phyloP scores from a whole-genome alignment of 2,797 vertebrate genomes.

The Smutsia temminckii region DNA sequence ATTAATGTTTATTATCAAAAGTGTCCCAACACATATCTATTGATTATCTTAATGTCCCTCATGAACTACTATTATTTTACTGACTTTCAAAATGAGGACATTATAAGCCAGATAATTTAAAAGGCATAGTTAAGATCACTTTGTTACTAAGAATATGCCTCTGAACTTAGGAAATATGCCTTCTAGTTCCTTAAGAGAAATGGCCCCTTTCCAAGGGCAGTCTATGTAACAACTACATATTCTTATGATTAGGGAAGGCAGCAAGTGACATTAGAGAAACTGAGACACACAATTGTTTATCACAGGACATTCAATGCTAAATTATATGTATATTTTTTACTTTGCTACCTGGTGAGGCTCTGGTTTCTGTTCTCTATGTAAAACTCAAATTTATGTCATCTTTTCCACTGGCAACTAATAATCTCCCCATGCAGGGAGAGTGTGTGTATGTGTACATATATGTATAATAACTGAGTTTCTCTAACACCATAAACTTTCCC shows the following conservation, averaged over 20 bases:
- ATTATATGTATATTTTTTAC: not conserved
- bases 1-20: not conserved
- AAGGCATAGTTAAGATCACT: not conserved
- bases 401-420: not conserved
- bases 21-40: not conserved
- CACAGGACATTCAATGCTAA: not conserved
- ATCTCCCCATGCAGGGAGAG: not conserved
- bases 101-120: not conserved
- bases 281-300: not conserved
- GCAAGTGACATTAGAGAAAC: not conserved
- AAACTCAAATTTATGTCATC: not conserved
- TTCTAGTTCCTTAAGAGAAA: not conserved
- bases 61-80: not conserved
- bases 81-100: not conserved
- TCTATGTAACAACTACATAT: not conserved
- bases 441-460: not conserved
- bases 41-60: not conserved
- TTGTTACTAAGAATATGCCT: not conserved
- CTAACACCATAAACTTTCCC: not conserved
- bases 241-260: not conserved
- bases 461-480: not conserved
- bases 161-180: not conserved
- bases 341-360: not conserved
- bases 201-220: not conserved
- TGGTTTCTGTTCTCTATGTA: not conserved